Base-by-base conservation (phyloP, 2,797 vertebrate species). In the Acomys russatus region DNA sequence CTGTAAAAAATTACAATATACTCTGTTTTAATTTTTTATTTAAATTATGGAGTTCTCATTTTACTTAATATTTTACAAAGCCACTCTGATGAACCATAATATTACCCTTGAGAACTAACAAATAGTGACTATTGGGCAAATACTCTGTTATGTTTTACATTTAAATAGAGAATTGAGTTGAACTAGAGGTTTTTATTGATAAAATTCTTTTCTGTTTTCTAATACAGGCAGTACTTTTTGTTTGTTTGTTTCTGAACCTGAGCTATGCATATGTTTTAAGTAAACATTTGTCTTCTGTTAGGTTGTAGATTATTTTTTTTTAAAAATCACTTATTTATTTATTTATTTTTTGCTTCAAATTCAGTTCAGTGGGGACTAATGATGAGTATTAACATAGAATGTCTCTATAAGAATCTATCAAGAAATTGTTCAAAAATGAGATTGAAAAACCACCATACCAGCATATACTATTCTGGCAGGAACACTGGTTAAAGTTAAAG, bases 401-500 rank as follows among this genome's bases (percentile, higher is more conserved):
- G 6, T 59, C 30, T 88, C 10, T 63, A 38, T 68, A 85, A n/a
- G n/a, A 1, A 66, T 77, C 76, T 18, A 76, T 64, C 23, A 70
- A 63, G 9, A 70, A 70, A 95, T 25, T 17, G 79, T 28, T 83
- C 9, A 84, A 95, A 91, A 85, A 11, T 14, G n/a, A 54, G 0
- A 28, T 71, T 90, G 54, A n/a, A 51, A 85, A 51, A 63, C 6
- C 8, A 28, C 49, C 44, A 49, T 51, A 3, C 5, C 8, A 78
- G 3, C 6, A 87, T 30, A 49, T 6, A 84, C 0, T 9, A 77
- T 6, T 88, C 10, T 63, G 18, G 0, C 2, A 10, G 88, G 86
- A 92, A 89, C 17, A 76, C 79, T 30, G 73, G 44, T 80, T 92
- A 80, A 96, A 9, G 3, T 77, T 90, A 92, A 82, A 74, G 30